These are phyloP conservation scores for Ips nitidus DNA, from an alignment of 1,140 invertebrate genomes.

Conservation along the genomic window DNA sequence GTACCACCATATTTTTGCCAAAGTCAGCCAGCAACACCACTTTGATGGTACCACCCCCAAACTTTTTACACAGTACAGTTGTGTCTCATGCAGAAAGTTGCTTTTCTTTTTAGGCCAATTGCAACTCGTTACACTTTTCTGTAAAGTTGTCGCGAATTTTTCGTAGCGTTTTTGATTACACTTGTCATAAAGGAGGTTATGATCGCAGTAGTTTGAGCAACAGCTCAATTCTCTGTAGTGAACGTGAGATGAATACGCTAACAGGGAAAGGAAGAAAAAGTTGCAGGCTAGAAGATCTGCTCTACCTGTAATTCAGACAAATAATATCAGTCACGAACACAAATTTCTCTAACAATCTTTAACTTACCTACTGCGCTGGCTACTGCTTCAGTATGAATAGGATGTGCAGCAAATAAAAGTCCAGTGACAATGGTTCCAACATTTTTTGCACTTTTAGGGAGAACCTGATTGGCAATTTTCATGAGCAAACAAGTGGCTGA, in stretches of 20 bases:
- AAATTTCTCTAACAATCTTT: neutral
- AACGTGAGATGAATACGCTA: conserved; percentile 72
- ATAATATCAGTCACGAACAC: neutral
- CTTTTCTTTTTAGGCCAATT: conserved; percentile 45
- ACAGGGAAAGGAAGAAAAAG: conserved; percentile 85
- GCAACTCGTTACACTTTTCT: conserved; percentile 46
- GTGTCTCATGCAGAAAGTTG: neutral
- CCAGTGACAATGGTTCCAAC: conserved; percentile 76
- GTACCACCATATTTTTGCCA: conserved; percentile 59
- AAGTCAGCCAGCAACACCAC: conserved; percentile 48
- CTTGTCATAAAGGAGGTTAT: conserved; percentile 15
- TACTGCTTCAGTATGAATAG: conserved; percentile 95
- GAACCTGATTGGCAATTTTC: conserved; percentile 64
- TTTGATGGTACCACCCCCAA: neutral
- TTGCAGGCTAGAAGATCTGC: conserved; percentile 92
- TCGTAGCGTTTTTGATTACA: conserved; percentile 39
- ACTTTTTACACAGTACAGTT: neutral
- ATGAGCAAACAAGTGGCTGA: conserved; percentile 79
- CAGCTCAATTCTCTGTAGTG: conserved; percentile 56
- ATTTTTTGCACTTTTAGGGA: conserved; percentile 61
- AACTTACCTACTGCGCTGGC: conserved; percentile 84
- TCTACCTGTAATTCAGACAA: conserved; percentile 51
- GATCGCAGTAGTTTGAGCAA: conserved; percentile 26
- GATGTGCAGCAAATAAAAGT: conserved; percentile 91
- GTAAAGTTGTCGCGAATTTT: conserved; percentile 43